Evolutionary conservation across 1,140 invertebrate species (phyloP), one percentile per base, ranked within the genome.

Genomic region (Drosophila sproati): DNA sequence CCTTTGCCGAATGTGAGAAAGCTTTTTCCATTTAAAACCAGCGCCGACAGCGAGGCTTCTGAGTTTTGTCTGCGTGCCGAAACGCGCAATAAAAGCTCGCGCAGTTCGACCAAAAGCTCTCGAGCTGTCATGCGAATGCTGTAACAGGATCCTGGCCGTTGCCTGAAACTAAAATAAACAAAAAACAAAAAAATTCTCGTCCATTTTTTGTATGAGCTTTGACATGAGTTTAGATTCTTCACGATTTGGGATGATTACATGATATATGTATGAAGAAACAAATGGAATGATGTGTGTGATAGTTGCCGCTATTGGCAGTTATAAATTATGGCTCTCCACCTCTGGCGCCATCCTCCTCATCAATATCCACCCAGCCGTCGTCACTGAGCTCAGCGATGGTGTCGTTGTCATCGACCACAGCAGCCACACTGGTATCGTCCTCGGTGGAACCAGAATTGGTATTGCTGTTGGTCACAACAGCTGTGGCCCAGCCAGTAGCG

Each of bases 361-460:
- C 80, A 29, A 83, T 41, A 12, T 88, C 83, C 32, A 80, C 73
- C 82, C 82, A 87, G 55, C 87, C 78, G 50, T 87, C 82, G 28
- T 87, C 82, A 41, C 82, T 87, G n/a, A 87, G 64, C 34, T 87
- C 82, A 31, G 76, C 82, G 5, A 83, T 67, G 34, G 82, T 88
- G 43, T 87, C 83, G 43, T 66, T 80, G 4, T 88, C 83, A 64
- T 88, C 85, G 7, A 41, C 63, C 0, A 87, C 77, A 43, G 85
- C 83, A 3, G 61, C 73, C 5, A 88, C 77, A 37, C 85, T 87
- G 2, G 72, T 69, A 10, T 77, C 77, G 3, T 82, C 80, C 31
- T 87, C 83, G 5, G 80, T 83, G n/a, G 80, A 88, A 2, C 76
- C 76, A 0, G 83, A 86, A 12, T 54, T 79, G 3, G 64, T 77